A percentile compares a stretch with the other conserved stretches of the same genome.
Evolutionary conservation across 2,888 invertebrate genomes (phyloP).

Genomic region (Baronia brevicornis): DNA sequence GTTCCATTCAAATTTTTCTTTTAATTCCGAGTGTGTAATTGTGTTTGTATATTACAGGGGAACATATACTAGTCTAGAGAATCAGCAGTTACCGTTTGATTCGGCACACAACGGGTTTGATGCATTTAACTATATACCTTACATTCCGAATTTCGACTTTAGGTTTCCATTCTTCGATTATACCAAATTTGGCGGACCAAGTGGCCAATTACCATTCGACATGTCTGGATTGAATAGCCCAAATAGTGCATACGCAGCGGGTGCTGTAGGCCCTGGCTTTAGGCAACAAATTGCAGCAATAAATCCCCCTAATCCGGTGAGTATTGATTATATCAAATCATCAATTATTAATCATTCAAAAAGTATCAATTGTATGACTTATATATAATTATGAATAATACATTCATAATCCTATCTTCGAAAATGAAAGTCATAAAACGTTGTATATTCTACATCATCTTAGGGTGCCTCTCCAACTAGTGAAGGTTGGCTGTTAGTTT

Average conservation of each 20-base stretch:
- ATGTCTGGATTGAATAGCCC: slow-evolving; percentile 25
- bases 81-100: slow-evolving; percentile 47
- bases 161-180: slow-evolving; percentile 36
- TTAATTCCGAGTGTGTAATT: background rate
- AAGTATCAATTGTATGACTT: no score
- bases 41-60: slow-evolving; percentile 40
- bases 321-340: slow-evolving; percentile 18
- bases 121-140: slow-evolving; percentile 45
- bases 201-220: slow-evolving; percentile 21
- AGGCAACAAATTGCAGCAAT: slow-evolving; percentile 75
- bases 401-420: no score
- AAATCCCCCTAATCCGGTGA: slow-evolving; percentile 77
- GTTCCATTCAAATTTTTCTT: slow-evolving; percentile 2
- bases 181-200: slow-evolving; percentile 25
- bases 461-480: no score
- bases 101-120: slow-evolving; percentile 61
- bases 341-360: background rate
- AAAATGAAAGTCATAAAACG: no score
- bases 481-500: no score
- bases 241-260: slow-evolving; percentile 69
- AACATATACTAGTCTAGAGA: slow-evolving; percentile 37
- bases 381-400: no score
- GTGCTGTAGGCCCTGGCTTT: slow-evolving; percentile 69
- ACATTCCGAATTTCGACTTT: slow-evolving; percentile 44
- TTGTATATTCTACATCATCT: no score